Evolutionary conservation across 2,797 vertebrate species (phyloP).

Genomic region (Gallirallus australis): DNA sequence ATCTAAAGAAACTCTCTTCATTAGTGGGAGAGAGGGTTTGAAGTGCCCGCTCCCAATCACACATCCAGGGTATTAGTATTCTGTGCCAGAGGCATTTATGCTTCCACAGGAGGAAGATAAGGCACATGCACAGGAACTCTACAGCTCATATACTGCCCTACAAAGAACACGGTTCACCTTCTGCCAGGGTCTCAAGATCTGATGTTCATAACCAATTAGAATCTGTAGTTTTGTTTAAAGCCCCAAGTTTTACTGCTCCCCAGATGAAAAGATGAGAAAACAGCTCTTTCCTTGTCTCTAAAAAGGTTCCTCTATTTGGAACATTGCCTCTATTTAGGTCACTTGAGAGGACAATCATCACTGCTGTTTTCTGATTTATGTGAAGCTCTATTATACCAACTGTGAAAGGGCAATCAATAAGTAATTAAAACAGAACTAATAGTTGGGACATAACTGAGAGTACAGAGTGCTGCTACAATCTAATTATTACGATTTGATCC

Average conservation of each 20-base stretch:
- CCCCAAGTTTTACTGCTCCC: not conserved
- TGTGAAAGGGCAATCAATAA: conserved; percentile 61
- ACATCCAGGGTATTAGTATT: not conserved
- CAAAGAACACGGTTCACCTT: not conserved
- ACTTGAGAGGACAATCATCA: not conserved
- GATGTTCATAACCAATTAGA: not conserved
- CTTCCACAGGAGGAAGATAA: not conserved
- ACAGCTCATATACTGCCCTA: not conserved
- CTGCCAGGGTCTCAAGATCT: not conserved
- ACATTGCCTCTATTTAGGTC: not conserved
- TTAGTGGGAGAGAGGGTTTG: not conserved
- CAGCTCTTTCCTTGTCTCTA: not conserved
- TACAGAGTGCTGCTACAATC: conserved; percentile 13
- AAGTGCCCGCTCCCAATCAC: not conserved
- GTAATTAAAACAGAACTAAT: conserved; percentile 64
- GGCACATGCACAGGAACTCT: not conserved
- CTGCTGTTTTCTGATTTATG: conserved; percentile 13
- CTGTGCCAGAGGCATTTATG: not conserved
- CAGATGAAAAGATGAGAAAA: not conserved
- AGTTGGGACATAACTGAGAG: not conserved
- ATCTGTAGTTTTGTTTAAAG: not conserved
- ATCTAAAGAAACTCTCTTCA: not conserved
- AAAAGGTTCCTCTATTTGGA: not conserved
- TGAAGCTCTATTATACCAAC: conserved; percentile 20
- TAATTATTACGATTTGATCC: conserved; percentile 49